These are phyloP conservation scores for Puffinus mauretanicus DNA, from an alignment of 2,113 vertebrate genomes.

Conservation along the genomic window DNA sequence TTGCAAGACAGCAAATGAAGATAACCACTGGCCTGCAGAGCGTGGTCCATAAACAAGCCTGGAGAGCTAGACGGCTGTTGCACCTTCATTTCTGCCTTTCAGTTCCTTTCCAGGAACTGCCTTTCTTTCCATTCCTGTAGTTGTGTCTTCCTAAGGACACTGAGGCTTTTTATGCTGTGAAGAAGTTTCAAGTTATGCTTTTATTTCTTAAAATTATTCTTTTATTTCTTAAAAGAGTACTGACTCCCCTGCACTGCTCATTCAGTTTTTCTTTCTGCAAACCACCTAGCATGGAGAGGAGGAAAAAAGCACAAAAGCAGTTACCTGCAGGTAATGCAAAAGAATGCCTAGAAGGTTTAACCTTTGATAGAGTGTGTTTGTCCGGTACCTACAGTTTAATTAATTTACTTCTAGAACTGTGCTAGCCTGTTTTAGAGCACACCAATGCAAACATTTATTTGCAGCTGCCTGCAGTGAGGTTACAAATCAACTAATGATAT, in stretches of 20 bases:
- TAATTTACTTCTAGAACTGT: neutral
- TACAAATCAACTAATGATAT: constrained; percentile 20
- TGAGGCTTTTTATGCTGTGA: neutral
- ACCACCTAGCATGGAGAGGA: neutral
- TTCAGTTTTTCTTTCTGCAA: neutral
- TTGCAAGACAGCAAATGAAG: neutral
- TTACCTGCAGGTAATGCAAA: neutral
- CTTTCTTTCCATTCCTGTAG: neutral
- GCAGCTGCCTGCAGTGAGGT: neutral
- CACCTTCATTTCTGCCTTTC: neutral
- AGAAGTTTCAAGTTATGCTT: neutral
- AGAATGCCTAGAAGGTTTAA: neutral
- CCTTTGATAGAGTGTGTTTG: neutral
- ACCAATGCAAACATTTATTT: neutral
- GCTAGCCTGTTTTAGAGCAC: neutral
- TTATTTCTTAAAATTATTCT: neutral
- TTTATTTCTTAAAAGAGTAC: neutral
- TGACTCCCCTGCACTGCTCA: neutral
- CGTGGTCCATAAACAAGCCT: neutral
- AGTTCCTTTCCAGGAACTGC: no score
- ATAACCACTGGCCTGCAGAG: neutral
- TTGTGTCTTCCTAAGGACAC: neutral
- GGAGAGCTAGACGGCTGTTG: fast-evolving
- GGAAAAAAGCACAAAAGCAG: neutral
- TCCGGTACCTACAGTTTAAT: neutral